Evolutionary conservation across 2,113 vertebrate genomes (phyloP).

Genomic region (Trichomycterus rosablanca): DNA sequence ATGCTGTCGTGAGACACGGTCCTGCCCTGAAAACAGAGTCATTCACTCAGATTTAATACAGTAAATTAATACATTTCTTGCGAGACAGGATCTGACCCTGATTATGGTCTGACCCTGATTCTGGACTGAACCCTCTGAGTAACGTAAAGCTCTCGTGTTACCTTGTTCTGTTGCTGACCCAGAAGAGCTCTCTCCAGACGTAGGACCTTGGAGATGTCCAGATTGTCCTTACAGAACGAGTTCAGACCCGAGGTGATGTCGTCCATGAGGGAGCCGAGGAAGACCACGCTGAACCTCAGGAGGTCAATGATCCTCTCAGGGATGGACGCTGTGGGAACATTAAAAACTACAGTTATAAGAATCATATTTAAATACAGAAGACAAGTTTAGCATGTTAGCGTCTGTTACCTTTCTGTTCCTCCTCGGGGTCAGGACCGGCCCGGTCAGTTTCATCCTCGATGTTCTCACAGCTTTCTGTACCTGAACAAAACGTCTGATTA

Average conservation of each 20-base stretch:
- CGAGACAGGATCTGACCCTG: neutral
- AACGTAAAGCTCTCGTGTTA: slow-evolving; percentile 9
- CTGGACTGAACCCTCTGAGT: too few relatives aligned
- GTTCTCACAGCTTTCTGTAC: slow-evolving; percentile 51
- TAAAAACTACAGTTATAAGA: neutral
- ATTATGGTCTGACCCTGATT: too few relatives aligned
- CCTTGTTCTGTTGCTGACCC: slow-evolving; percentile 62
- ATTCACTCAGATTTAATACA: neutral
- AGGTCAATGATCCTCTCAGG: slow-evolving; percentile 52
- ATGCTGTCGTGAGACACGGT: slow-evolving; percentile 65
- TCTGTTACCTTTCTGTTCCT: slow-evolving; percentile 49
- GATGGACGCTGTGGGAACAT: slow-evolving; percentile 53
- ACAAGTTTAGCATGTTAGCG: too few relatives aligned
- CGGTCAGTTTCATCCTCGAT: slow-evolving; percentile 59
- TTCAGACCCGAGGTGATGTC: slow-evolving; percentile 54
- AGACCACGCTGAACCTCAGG: slow-evolving; percentile 57
- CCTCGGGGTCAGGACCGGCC: slow-evolving; percentile 41
- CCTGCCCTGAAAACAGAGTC: slow-evolving; percentile 57
- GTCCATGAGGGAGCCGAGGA: slow-evolving; percentile 59
- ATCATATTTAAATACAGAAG: neutral
- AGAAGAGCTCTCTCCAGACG: slow-evolving; percentile 54
- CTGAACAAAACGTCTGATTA: slow-evolving; percentile 43
- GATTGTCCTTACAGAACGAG: slow-evolving; percentile 58
- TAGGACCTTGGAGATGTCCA: slow-evolving; percentile 63
- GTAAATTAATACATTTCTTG: neutral